Evolutionary conservation across 2,797 vertebrate species (phyloP), one percentile per base, ranked within the genome.

Genomic region (Danio choprae): DNA sequence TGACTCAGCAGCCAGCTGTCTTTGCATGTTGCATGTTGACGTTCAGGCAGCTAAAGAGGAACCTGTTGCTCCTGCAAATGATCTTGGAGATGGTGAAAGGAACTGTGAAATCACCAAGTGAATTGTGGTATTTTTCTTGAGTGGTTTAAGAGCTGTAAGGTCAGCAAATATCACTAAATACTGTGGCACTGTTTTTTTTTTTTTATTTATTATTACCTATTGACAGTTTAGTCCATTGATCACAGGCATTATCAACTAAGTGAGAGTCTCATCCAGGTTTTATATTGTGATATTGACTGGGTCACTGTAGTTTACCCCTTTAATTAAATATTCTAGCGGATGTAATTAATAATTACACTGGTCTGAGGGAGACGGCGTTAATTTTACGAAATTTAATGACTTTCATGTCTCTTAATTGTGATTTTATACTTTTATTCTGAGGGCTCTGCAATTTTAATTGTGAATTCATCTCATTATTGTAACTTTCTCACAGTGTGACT

Each of bases 1-100:
- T 71, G 77, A 79, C 56, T 79, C 77, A 70, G 60, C 67, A 60
- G 56, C 67, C 77, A 60, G 56, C 77, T 79, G 77, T 70, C 77
- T 60, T 29, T 8, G 12, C 44, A 3, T 8, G 16, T 29, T 8
- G 12, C 44, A 3, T 8, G 16, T 22, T 67, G 74, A 67, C 16
- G 10, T 67, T 69, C n/a, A 69, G 64, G 8, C n/a, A 1, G 3
- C 78, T 50, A 10, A 7, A 10, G n/a, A 74, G 41, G 40, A 77
- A 67, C 16, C 62, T 56, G 62, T 67, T 77, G 50, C 41, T 69
- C 29, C 22, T 48, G 64, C 29, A 48, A 48, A 38, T 48, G 64
- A 59, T 68, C 12, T 15, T 77, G 29, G 41, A 56, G 74, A 51
- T 56, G 40, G 16, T 55, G 12, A 65, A 64, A 55, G 7, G 10